Base-by-base conservation (phyloP, 2,797 vertebrate genomes). In the Rhinatrema bivittatum region DNA sequence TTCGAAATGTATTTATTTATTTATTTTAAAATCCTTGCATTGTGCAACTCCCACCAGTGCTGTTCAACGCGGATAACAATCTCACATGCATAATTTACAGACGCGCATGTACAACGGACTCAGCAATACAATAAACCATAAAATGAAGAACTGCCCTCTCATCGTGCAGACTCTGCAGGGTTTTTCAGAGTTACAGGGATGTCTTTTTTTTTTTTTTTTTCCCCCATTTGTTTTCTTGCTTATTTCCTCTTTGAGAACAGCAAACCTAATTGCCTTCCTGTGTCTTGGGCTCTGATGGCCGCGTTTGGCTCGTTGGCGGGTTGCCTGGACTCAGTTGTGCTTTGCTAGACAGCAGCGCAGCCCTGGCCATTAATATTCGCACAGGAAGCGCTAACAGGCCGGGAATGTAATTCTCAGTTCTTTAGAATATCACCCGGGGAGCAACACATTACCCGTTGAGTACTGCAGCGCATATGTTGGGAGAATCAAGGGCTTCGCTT, bases 291-390 rank as follows among this genome's bases (percentile, higher is more conserved):
- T 1, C 1, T 30, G 46, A 11, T 43, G 46, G 44, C 59, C 42
- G 2, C 4, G 39, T 33, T 36, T 12, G 16, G 47, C 46, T 3
- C 32, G 31, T 48, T 33, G 34, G 26, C 34, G 46, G 49, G 22
- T 25, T 21, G 37, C 29, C 32, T 26, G 33, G 28, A 24, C 28
- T 38, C 32, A n/a, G n/a, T 3, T 2, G 26, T 12, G 25, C 23
- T 1, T 12, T 28, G 36, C 49, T 38, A 34, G 62, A 33, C 59
- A 15, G 49, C 6, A 0, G 53, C 63, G 42, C 40, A 40, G 37
- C 50, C 51, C 57, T 65, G 46, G 36, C 42, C 65, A 36, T 62
- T 64, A 54, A 53, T 50, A 62, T 50, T 55, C 56, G 46, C 33
- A 36, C 44, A 46, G 46, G 32, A 50, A 42, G 37, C 25, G 42